Evolutionary conservation across 2,888 invertebrate species (phyloP).

Genomic region (Steinernema carpocapsae): DNA sequence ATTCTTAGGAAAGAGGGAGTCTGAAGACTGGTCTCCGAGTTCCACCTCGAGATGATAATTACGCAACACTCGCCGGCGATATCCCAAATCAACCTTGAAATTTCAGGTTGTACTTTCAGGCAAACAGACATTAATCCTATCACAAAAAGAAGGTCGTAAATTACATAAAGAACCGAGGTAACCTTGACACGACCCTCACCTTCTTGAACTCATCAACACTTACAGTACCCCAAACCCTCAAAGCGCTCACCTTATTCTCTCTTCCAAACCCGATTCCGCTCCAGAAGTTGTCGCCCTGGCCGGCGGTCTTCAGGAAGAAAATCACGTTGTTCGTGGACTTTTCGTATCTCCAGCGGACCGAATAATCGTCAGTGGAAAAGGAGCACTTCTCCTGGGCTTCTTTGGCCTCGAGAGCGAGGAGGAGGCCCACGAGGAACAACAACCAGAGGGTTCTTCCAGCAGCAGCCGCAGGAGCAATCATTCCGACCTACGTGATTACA

Average conservation of each 20-base stretch:
- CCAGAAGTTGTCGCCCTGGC: constrained; percentile 41
- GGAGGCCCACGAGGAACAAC: background rate
- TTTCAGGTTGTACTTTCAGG: background rate
- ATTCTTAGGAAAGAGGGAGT: background rate
- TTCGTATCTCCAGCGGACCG: constrained; percentile 52
- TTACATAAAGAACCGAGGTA: background rate
- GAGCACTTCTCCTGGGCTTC: constrained; percentile 25
- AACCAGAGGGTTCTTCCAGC: background rate
- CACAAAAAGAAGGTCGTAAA: background rate
- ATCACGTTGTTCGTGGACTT: constrained; percentile 50
- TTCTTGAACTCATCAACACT: too few relatives aligned
- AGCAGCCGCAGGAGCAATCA: constrained; percentile 3
- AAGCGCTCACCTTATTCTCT: constrained; percentile 32
- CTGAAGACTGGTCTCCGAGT: constrained; percentile 1
- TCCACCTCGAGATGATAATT: constrained; percentile 21
- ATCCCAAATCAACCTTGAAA: background rate
- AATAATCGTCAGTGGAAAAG: constrained; percentile 41
- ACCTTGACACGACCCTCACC: too few relatives aligned
- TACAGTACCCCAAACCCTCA: too few relatives aligned
- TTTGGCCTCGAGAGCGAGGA: background rate
- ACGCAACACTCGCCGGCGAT: background rate
- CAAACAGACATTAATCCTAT: background rate
- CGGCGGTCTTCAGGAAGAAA: constrained; percentile 46
- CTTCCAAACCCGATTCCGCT: constrained; percentile 51
- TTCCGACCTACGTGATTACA: constrained; percentile 17